phyloP scores from a whole-genome alignment of 2,888 invertebrate species.

The Margaritifera margaritifera region DNA sequence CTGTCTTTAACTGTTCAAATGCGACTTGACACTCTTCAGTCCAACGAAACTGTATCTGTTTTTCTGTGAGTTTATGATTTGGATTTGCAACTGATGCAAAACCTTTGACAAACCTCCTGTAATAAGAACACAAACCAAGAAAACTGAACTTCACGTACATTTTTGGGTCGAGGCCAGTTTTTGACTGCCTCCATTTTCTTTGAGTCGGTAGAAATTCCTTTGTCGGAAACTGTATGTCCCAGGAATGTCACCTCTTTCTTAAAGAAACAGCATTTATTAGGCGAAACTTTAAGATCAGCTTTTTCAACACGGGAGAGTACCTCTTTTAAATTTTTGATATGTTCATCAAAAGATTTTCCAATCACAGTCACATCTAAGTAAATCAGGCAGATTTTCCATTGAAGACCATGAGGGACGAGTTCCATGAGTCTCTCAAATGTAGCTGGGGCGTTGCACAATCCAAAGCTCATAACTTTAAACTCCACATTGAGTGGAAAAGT shows the following conservation, averaged over 20 bases:
- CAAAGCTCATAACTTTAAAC: conserved; percentile 1
- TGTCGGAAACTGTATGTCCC: conserved; percentile 34
- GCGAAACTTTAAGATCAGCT: conserved; percentile 9
- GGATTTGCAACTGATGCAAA: conserved; percentile 38
- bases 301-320: neutral
- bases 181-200: conserved; percentile 29
- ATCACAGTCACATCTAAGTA: conserved; percentile 30
- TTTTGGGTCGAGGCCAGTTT: conserved; percentile 25
- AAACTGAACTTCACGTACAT: conserved; percentile 29
- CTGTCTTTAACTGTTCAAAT: conserved; percentile 2
- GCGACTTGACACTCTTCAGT: conserved; percentile 12
- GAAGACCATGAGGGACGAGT: conserved; percentile 15
- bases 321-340: neutral
- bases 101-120: conserved; percentile 30
- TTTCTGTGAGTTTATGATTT: conserved; percentile 24
- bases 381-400: conserved; percentile 13
- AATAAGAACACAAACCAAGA: conserved; percentile 37
- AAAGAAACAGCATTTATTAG: conserved; percentile 14
- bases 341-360: conserved; percentile 15
- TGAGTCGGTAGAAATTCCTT: conserved; percentile 28
- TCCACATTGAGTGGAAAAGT: conserved; percentile 2
- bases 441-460: conserved; percentile 4
- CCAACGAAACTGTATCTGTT: conserved; percentile 19
- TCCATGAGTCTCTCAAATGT: conserved; percentile 7
- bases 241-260: conserved; percentile 30